A percentile compares a stretch with the other conserved stretches of the same genome.
phyloP scores from a whole-genome alignment of 2,797 vertebrate genomes.

The Natrix natrix region DNA sequence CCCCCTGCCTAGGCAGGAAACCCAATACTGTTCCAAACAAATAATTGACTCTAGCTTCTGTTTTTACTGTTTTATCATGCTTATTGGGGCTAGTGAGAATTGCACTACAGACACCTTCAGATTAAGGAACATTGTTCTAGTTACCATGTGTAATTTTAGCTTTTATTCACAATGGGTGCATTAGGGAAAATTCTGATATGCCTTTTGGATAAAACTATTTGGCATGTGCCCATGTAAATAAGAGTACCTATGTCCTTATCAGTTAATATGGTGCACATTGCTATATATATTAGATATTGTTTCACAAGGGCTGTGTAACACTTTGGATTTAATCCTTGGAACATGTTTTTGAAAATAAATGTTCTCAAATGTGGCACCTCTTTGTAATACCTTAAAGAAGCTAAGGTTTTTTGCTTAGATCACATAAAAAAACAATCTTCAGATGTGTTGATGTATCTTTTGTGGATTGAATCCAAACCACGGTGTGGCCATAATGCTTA shows the following conservation, averaged over 20 bases:
- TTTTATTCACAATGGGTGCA: background rate
- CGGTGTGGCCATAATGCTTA: background rate
- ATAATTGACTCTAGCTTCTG: background rate
- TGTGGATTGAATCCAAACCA: background rate
- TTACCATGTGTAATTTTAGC: background rate
- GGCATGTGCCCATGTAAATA: background rate
- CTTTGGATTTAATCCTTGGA: background rate
- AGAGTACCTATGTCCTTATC: background rate
- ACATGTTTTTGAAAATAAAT: background rate
- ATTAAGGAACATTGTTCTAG: background rate
- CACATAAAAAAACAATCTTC: background rate
- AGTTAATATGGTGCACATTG: background rate
- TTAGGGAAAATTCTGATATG: background rate
- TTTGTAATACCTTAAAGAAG: background rate
- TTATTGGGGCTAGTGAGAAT: background rate
- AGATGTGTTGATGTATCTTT: background rate
- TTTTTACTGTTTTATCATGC: background rate
- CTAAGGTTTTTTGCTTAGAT: background rate
- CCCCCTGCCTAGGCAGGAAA: too few species aligned
- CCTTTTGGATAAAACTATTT: background rate
- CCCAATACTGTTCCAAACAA: too few species aligned
- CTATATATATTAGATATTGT: background rate
- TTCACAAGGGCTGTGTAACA: background rate
- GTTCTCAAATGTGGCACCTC: background rate
- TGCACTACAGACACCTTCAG: background rate